Base-by-base conservation (phyloP, 2,888 invertebrate genomes). In the Hybos culiciformis region DNA sequence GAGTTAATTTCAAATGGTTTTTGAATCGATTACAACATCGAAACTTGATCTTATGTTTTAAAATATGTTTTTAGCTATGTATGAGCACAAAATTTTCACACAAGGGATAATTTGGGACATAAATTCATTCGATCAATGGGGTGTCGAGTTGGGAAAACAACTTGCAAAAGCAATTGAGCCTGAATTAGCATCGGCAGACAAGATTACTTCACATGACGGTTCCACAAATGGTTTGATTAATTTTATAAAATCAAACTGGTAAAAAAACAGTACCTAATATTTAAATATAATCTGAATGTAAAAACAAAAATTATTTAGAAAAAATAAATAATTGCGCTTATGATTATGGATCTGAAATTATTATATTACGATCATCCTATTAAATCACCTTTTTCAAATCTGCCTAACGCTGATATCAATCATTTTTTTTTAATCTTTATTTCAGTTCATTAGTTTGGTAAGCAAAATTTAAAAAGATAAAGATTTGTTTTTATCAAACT, bases 61-160 rank as follows among this genome's bases (percentile, higher is more conserved):
- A 38, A 36, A 34, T 4, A n/a, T n/a, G n/a, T 19, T 48, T 50
- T 3, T 44, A 90, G 97, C 92, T 0, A 77, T 91, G 70, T 99
- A 98, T 66, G 98, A 99, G 64, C 96, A 96, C 67, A 98, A 98
- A 70, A 98, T 98, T 56, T 98, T 98, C 70, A 84, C 86, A 0
- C 98, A 99, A 66, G 98, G 98, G 34, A 80, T 92, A 37, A 86
- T 99, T 57, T 99, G 98, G 98, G 90, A 97, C 67, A 94, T 98
- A 61, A 98, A 98, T 67, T 97, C 97, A 0, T 98, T 85, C 66
- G 98, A 98, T 71, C 98, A 99, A 61, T 98, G 97, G 96, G 98
- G 98, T 26, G 98, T 98, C 41, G 98, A 99, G 67, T 74, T 99
- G 53, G 98, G 98, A 41, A 99, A 99, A 65, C 93, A 96, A 62